Evolutionary conservation across 2,113 vertebrate genomes (phyloP).

Genomic region (Dolichotis patagonum): DNA sequence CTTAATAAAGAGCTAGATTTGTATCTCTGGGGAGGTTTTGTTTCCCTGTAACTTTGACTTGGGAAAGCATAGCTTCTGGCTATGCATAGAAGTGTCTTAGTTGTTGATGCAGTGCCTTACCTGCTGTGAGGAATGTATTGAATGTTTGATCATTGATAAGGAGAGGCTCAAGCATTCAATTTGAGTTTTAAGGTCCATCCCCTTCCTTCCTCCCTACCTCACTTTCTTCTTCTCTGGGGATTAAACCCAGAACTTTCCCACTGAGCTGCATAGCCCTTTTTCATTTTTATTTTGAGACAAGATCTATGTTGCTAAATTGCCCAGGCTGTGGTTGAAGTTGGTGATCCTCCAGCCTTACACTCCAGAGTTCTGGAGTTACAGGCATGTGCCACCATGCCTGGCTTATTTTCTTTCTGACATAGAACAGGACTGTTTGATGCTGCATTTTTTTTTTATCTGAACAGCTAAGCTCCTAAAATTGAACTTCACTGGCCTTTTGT

Average conservation of each 20-base stretch:
- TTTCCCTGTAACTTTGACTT: constrained; percentile 55
- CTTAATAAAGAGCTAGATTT: constrained; percentile 56
- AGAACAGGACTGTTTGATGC: not conserved
- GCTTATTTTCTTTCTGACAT: not conserved
- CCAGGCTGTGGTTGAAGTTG: not conserved
- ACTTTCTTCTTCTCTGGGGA: not conserved
- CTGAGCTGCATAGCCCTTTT: not conserved
- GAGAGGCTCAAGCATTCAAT: not conserved
- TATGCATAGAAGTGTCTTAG: constrained; percentile 56
- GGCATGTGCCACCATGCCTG: not conserved
- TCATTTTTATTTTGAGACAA: not conserved
- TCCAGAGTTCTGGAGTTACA: not conserved
- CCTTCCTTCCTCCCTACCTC: not conserved
- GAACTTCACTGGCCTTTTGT: not conserved
- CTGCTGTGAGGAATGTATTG: constrained; percentile 67
- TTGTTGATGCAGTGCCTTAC: constrained; percentile 65
- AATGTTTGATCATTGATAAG: constrained; percentile 70
- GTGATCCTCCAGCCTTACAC: not conserved
- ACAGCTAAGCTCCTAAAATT: not conserved
- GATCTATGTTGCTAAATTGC: not conserved
- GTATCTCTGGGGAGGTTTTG: constrained; percentile 69
- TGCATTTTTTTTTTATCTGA: not conserved
- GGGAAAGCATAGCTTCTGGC: constrained; percentile 27
- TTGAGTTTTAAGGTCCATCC: not conserved
- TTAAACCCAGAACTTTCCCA: not conserved